A percentile compares a stretch with the other conserved stretches of the same genome.
These are phyloP conservation scores for Rhabdomys pumilio DNA, from an alignment of 2,797 vertebrate species.

Conservation along the genomic window DNA sequence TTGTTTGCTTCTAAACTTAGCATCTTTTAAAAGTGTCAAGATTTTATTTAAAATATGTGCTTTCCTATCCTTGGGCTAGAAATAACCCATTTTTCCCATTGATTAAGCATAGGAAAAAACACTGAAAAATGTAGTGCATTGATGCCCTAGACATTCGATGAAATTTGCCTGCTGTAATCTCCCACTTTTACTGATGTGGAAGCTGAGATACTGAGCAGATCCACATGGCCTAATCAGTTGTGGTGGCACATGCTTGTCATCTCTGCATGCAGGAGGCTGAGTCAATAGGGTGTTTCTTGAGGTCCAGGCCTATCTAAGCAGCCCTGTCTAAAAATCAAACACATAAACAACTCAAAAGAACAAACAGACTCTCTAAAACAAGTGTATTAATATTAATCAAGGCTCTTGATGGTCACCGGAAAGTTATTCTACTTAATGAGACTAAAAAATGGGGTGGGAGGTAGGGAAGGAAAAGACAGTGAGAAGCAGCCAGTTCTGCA, in stretches of 20 bases:
- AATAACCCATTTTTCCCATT: background rate
- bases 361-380: background rate
- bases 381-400: constrained; percentile 1
- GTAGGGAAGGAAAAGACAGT: background rate
- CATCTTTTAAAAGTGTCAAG: constrained; percentile 60
- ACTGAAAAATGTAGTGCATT: constrained; percentile 23
- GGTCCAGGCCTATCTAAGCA: background rate
- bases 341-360: background rate
- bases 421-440: background rate
- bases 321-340: background rate
- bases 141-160: background rate
- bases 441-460: background rate
- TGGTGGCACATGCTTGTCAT: background rate
- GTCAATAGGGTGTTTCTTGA: background rate
- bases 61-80: constrained; percentile 26
- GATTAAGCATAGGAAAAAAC: constrained; percentile 28
- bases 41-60: constrained; percentile 17
- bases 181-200: background rate
- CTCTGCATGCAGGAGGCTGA: background rate
- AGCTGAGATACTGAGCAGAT: constrained; percentile 20
- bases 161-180: constrained; percentile 15
- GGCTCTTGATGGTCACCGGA: background rate
- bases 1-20: constrained; percentile 64
- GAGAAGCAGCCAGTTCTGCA: background rate
- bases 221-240: background rate